Base-by-base conservation (phyloP, 2,113 vertebrate genomes). In the Ammospiza caudacuta region DNA sequence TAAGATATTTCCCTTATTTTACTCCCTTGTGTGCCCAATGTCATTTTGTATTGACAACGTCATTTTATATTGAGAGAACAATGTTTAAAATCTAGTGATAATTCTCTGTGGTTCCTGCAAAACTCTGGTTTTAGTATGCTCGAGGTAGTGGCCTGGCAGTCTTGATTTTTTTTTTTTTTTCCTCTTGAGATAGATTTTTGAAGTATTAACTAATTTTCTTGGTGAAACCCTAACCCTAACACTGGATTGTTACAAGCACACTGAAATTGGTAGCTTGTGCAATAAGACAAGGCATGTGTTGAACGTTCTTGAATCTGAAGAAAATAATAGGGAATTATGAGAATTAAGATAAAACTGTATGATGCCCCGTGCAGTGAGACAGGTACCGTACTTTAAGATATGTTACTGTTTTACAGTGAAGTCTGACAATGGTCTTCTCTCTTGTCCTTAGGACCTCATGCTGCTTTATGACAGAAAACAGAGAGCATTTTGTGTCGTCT, bases 11-110 rank as follows among this genome's bases (percentile, higher is more conserved):
- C 3, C 5, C 1, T 6, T 41, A 69, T 28, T n/a, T 44, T 49
- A 11, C 4, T 4, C 12, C 5, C 2, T 63, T 37, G 35, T 1
- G 1, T 57, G 35, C 16, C 18, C 18, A 33, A 3, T 54, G 11
- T 28, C 24, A 11, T 43, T 64, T 73, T 64, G 52, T 27, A 24
- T 21, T 25, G 59, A 18, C 21, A 33, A 3, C 46, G 12, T 35
- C 22, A 11, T 47, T 63, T 73, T 61, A 57, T 21, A 24, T 21
- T 25, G 59, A 61, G 37, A 73, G 79, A 64, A 73, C 2, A 73
- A 39, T 15, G 5, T 49, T 37, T 28, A 49, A 72, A 77, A 67
- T 8, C 3, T 41, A 20, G 54, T 1, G 4, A 35, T 83, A 64
- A 24, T 59, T 67, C 35, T 33, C 13, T 54, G 22, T 63, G 23